Conservation (phyloP, 2,113 vertebrate species). For the Nannobrachium achirus region DNA sequence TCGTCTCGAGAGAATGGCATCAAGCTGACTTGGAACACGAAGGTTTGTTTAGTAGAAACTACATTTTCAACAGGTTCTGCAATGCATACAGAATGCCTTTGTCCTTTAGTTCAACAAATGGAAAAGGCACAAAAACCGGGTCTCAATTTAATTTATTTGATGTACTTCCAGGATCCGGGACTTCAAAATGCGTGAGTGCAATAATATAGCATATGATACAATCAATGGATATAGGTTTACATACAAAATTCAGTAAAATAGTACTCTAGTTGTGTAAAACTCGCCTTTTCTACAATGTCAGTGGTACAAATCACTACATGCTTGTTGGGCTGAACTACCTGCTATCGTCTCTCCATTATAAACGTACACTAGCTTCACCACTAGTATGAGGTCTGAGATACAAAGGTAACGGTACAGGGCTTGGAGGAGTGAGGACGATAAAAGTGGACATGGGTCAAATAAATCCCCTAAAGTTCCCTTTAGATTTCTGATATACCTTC, state of each 20-base stretch:
- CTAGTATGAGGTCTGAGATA: conserved; percentile 43
- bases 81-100: too few relatives aligned
- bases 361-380: conserved; percentile 35
- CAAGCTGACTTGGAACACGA: too few relatives aligned
- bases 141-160: conserved; percentile 46
- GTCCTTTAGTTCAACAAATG: not conserved
- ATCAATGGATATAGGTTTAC: conserved; percentile 56
- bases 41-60: too few relatives aligned
- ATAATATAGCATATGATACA: conserved; percentile 58
- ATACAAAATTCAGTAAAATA: conserved; percentile 73
- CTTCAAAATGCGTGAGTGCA: conserved; percentile 61
- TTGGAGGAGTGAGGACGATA: not conserved
- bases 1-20: too few relatives aligned
- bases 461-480: not conserved
- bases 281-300: conserved; percentile 51
- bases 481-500: too few relatives aligned
- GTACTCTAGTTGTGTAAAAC: conserved; percentile 62
- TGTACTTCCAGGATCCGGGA: conserved; percentile 45
- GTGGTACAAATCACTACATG: conserved; percentile 55
- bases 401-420: conserved; percentile 24
- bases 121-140: conserved; percentile 14
- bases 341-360: conserved; percentile 6
- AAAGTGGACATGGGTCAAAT: conserved; percentile 12
- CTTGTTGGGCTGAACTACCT: conserved; percentile 32
- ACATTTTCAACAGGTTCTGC: too few relatives aligned